These are phyloP conservation scores for Heptranchias perlo DNA, from an alignment of 2,113 vertebrate genomes.

Conservation along the genomic window DNA sequence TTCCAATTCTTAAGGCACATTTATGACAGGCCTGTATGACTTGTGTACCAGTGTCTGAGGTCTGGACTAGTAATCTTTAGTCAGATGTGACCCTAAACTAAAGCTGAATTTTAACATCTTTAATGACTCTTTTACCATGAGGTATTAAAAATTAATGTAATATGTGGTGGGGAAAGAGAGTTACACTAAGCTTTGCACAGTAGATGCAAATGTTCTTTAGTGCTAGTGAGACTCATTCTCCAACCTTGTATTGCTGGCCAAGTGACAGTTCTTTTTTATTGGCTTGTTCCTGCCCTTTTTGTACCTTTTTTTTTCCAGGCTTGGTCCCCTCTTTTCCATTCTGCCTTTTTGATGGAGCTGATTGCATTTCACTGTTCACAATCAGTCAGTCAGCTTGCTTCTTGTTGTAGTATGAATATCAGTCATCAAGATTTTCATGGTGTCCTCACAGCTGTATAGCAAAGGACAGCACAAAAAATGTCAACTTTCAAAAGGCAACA, in stretches of 20 bases:
- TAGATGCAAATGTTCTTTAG: not conserved
- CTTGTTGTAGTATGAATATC: not conserved
- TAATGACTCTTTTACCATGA: not conserved
- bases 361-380: no score
- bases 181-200: not conserved
- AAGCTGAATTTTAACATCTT: not conserved
- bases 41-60: no score
- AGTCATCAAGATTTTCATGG: not conserved
- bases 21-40: not conserved
- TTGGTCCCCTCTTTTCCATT: not conserved
- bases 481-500: not conserved
- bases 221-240: not conserved
- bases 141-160: not conserved
- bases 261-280: not conserved
- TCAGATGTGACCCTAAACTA: not conserved
- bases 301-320: not conserved
- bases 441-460: not conserved
- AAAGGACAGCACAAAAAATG: not conserved
- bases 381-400: not conserved
- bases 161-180: not conserved
- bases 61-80: not conserved
- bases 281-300: no score
- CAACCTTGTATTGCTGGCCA: not conserved
- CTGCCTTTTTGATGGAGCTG: not conserved
- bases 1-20: not conserved